A percentile compares a stretch with the other conserved stretches of the same genome.
phyloP scores from a whole-genome alignment of 2,888 invertebrate species.

The Hydraecia micacea region DNA sequence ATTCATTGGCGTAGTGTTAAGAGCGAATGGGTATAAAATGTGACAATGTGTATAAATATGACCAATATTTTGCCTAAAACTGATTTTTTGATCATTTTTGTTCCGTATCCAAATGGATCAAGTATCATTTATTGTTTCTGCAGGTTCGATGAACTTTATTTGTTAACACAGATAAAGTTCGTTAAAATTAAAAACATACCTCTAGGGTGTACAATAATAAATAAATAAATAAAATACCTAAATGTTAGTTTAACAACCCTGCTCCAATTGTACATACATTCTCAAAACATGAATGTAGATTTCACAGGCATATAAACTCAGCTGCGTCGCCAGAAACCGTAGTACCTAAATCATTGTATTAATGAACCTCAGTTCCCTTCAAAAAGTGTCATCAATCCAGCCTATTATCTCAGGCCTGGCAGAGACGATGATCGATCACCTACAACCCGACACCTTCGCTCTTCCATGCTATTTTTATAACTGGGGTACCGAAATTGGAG shows the following conservation, averaged over 20 bases:
- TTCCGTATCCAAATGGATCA: background rate
- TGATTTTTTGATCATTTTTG: background rate
- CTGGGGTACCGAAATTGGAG: constrained; percentile 19
- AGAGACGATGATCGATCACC: constrained; percentile 54
- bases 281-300: background rate
- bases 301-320: constrained; percentile 9
- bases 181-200: background rate
- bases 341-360: constrained; percentile 27
- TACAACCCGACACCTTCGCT: constrained; percentile 52
- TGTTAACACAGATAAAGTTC: no score
- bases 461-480: constrained; percentile 41
- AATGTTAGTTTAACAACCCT: background rate
- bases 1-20: constrained; percentile 7
- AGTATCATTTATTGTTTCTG: no score
- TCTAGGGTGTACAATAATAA: background rate
- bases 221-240: background rate
- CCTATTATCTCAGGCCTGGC: constrained; percentile 50
- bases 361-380: constrained; percentile 53
- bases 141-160: no score
- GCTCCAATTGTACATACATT: background rate
- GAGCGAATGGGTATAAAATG: no score
- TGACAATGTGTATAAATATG: background rate
- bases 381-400: constrained; percentile 56
- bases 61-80: background rate
- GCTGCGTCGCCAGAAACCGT: constrained; percentile 8